Evolutionary conservation across 2,797 vertebrate genomes (phyloP).

Genomic region (Poeciliopsis paucimaculata): DNA sequence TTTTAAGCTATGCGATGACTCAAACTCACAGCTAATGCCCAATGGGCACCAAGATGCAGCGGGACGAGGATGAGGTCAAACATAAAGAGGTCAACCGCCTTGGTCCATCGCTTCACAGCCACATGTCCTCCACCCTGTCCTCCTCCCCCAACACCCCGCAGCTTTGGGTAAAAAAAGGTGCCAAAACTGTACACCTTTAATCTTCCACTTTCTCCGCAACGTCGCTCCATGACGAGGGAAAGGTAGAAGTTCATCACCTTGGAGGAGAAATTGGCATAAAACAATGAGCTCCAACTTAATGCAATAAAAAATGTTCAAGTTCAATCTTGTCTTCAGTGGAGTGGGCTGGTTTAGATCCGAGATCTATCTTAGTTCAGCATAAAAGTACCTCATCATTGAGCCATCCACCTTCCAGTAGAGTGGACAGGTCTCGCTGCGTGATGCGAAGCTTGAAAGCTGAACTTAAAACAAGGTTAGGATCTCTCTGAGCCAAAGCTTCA

Average conservation of each 20-base stretch:
- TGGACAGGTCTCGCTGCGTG: conserved; percentile 89
- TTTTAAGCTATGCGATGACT: conserved; percentile 41
- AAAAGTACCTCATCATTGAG: conserved; percentile 90
- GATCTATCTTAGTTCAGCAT: neutral
- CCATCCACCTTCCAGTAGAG: conserved; percentile 86
- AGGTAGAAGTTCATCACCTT: conserved; percentile 97
- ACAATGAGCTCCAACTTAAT: neutral
- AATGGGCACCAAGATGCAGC: conserved; percentile 88
- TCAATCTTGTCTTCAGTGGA: neutral
- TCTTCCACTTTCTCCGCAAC: conserved; percentile 69
- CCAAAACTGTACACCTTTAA: conserved; percentile 87
- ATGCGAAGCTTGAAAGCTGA: conserved; percentile 90
- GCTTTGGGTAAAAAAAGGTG: conserved; percentile 93
- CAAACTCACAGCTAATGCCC: conserved; percentile 86
- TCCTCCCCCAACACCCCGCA: conserved; percentile 74
- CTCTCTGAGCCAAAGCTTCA: conserved; percentile 80
- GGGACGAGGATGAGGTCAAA: conserved; percentile 90
- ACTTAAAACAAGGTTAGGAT: conserved; percentile 86
- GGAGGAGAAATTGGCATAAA: conserved; percentile 15
- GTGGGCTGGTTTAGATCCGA: neutral
- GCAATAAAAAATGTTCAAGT: neutral
- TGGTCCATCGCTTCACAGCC: conserved; percentile 92
- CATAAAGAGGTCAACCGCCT: conserved; percentile 87
- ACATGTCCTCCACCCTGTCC: conserved; percentile 78
- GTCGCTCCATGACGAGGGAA: conserved; percentile 86